Evolutionary conservation across 2,888 invertebrate species (phyloP).

Genomic region (Cephus nigrinus): DNA sequence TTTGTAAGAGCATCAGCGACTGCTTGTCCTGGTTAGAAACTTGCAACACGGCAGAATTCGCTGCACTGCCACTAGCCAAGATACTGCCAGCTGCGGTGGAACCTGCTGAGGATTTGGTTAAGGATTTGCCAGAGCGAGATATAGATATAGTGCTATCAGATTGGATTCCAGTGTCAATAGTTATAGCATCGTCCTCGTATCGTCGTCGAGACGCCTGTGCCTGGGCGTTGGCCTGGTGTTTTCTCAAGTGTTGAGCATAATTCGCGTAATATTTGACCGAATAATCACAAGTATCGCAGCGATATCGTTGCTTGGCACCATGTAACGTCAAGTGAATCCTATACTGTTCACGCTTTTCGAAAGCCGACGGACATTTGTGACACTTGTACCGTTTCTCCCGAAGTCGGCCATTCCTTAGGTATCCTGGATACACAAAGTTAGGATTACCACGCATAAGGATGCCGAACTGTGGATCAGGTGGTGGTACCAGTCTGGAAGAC

Average conservation of each 20-base stretch:
- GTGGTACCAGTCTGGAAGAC: constrained; percentile 51
- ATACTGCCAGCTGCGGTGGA: not conserved
- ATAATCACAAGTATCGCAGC: constrained; percentile 87
- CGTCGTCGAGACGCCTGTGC: constrained; percentile 72
- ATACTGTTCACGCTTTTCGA: constrained; percentile 87
- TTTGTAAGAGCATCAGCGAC: constrained; percentile 49
- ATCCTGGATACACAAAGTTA: constrained; percentile 81
- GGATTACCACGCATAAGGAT: constrained; percentile 80
- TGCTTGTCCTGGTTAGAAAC: constrained; percentile 59
- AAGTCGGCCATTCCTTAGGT: constrained; percentile 78
- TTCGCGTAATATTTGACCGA: constrained; percentile 89
- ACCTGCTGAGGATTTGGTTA: constrained; percentile 31
- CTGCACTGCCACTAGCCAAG: not conserved
- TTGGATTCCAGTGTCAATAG: constrained; percentile 39
- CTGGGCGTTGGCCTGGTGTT: constrained; percentile 80
- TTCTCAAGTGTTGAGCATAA: constrained; percentile 83
- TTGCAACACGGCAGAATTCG: constrained; percentile 28
- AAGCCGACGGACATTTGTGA: constrained; percentile 87
- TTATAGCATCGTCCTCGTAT: constrained; percentile 56
- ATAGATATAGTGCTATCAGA: not conserved
- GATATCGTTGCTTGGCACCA: constrained; percentile 85
- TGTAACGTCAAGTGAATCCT: constrained; percentile 85
- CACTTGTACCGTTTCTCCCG: constrained; percentile 86
- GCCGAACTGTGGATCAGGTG: constrained; percentile 77
- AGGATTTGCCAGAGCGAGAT: constrained; percentile 43